Conservation (phyloP, 2,113 vertebrate genomes). For the Sinocyclocheilus anophthalmus region DNA sequence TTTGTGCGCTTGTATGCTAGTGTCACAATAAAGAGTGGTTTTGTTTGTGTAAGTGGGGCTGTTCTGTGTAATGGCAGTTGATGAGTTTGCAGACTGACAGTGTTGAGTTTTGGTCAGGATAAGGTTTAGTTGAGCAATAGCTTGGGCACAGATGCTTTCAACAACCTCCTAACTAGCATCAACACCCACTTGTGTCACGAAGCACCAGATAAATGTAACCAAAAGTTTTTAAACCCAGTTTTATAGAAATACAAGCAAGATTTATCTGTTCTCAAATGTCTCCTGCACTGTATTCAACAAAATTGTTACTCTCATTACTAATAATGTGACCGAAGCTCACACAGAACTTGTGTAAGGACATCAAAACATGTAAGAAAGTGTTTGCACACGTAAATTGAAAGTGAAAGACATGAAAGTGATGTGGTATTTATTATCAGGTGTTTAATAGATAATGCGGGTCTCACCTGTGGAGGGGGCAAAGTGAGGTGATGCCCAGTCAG, state of each 20-base stretch:
- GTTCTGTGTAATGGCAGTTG: slow-evolving; percentile 60
- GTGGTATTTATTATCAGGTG: neutral
- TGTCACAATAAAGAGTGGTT: slow-evolving; percentile 56
- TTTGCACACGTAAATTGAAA: neutral
- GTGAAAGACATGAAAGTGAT: neutral
- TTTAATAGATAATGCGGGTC: slow-evolving; percentile 37
- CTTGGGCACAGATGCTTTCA: slow-evolving; percentile 49
- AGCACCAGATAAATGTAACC: neutral
- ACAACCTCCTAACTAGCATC: slow-evolving; percentile 22
- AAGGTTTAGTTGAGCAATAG: slow-evolving; percentile 61
- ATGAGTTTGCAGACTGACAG: slow-evolving; percentile 61
- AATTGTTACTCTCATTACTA: neutral
- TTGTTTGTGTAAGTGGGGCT: slow-evolving; percentile 58
- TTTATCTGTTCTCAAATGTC: neutral
- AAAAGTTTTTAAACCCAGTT: neutral
- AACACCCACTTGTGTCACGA: neutral
- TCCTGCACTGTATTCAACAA: neutral
- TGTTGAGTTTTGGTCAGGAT: slow-evolving; percentile 58
- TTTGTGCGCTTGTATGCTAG: slow-evolving; percentile 26
- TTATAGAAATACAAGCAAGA: neutral
- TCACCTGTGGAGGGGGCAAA: slow-evolving; percentile 71
- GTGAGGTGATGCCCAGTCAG: slow-evolving; percentile 75
- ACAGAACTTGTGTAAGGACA: neutral
- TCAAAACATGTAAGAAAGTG: neutral
- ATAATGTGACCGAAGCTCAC: neutral